Evolutionary conservation across 1,140 invertebrate species (phyloP), one percentile per base, ranked within the genome.

Genomic region (Drosophila ironensis): DNA sequence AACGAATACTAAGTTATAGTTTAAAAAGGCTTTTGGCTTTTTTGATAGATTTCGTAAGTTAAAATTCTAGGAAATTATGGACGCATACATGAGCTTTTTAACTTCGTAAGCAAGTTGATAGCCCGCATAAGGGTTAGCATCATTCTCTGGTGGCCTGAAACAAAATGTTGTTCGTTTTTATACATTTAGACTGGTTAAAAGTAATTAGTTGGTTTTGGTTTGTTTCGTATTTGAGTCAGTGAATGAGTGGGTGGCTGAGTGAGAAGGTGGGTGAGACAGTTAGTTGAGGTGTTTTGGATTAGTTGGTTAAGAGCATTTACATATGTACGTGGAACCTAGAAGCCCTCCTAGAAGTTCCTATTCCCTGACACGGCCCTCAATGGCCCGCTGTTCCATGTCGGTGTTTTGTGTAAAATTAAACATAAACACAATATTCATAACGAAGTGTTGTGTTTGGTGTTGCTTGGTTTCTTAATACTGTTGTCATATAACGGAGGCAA

Each of bases 71-170:
- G 71, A 86, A 82, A 87, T 87, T 77, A 88, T 91, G 91, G 91
- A 93, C 93, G 94, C 96, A 93, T 98, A 98, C 97, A 98, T 98
- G 94, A 98, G 96, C 93, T 98, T 98, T 96, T 98, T 98, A 93
- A 98, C 97, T 97, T 98, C 97, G 94, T 98, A 98, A 93, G 97
- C 96, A 92, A 98, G 96, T 94, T 98, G 97, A 94, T 98, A 98
- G 92, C 96, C 96, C 93, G 96, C 95, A 93, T 97, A 90, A 92
- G 95, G 94, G 91, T 94, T 93, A 88, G 91, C 91, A 92, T 93
- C 94, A 92, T 95, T 95, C 92, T 97, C 96, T 93, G 94, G 92
- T 92, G 94, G 94, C 93, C 94, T 94, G 93, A 92, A 94, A 94
- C 82, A 89, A 89, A 82, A 89, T 86, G 71, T 86, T 89, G 53